These are phyloP conservation scores for Labroides dimidiatus DNA, from an alignment of 2,797 vertebrate species.

Conservation along the genomic window DNA sequence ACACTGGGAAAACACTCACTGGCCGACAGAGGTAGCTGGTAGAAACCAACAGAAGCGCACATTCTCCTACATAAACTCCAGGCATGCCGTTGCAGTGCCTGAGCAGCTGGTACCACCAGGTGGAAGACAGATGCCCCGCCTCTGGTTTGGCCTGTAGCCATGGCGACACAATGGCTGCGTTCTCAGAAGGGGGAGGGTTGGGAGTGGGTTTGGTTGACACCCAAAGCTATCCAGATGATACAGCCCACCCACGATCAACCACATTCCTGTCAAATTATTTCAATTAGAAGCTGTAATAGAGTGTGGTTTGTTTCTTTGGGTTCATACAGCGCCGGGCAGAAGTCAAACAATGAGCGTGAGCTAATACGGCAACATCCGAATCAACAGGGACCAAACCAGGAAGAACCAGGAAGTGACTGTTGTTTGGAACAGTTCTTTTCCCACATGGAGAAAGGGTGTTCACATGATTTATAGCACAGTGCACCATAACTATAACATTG, in stretches of 20 bases:
- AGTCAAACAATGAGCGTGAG: conserved; percentile 37
- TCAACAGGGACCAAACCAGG: conserved; percentile 25
- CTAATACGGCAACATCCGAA: conserved; percentile 44
- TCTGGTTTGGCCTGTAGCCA: conserved; percentile 69
- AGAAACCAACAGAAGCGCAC: neutral
- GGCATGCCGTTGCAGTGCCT: conserved; percentile 47
- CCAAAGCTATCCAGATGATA: conserved; percentile 63
- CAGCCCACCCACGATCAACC: conserved; percentile 65
- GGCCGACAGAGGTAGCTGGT: conserved; percentile 9
- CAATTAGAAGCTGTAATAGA: conserved; percentile 63
- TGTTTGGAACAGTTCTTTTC: conserved; percentile 35
- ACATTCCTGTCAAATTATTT: conserved; percentile 64
- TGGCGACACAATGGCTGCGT: conserved; percentile 50
- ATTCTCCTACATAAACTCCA: conserved; percentile 15
- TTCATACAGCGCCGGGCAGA: conserved; percentile 21
- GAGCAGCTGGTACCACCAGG: conserved; percentile 72
- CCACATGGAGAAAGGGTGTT: conserved; percentile 21
- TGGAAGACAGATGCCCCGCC: conserved; percentile 69
- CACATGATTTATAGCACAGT: conserved; percentile 22
- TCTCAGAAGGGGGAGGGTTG: conserved; percentile 42
- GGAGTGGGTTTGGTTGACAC: conserved; percentile 57
- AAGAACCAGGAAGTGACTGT: conserved; percentile 39
- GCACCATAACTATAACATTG: conserved; percentile 39
- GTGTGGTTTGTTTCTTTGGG: conserved; percentile 45
- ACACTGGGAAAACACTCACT: conserved; percentile 15